Evolutionary conservation across 1,140 invertebrate genomes (phyloP), one percentile per base, ranked within the genome.

Genomic region (Rhopalosiphum maidis): DNA sequence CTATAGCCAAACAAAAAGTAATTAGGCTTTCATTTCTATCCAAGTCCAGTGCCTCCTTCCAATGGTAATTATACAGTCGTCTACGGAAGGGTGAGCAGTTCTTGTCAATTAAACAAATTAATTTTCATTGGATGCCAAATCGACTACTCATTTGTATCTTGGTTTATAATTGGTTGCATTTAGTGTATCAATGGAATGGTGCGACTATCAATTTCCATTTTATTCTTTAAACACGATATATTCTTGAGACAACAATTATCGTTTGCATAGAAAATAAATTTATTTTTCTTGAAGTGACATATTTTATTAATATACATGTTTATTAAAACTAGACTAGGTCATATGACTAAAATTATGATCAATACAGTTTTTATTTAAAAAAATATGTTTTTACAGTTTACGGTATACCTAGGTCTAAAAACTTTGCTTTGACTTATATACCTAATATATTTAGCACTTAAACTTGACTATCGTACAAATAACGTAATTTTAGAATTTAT

Each of bases 121-220:
- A 68, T 68, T 68, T n/a, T 68, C 30, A 68, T 68, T n/a, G 60
- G 60, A 68, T 68, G 60, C 60, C 60, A n/a, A 68, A 68, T 68
- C 60, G 30, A 68, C 30, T 68, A 15, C 60, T 68, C 15, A 68
- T 68, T 68, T n/a, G 30, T n/a, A 68, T 68, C 60, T 18, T 15
- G 30, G 30, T n/a, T 68, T 68, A 68, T 68, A 68, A 68, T 68
- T n/a, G 30, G 60, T n/a, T n/a, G 60, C 30, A n/a, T 68, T n/a
- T 0, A 4, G 30, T n/a, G 60, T 68, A 68, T 68, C 30, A n/a
- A 68, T 68, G 2, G 25, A 60, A 60, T 60, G 30, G 15, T 18
- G 60, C 4, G n/a, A 68, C 11, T 68, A 18, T 4, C 11, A n/a
- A 68, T n/a, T n/a, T n/a, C 30, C 11, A n/a, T 18, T 68, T 18